These are phyloP conservation scores for Pseudochromis fuscus DNA, from an alignment of 2,797 vertebrate species.

Conservation along the genomic window DNA sequence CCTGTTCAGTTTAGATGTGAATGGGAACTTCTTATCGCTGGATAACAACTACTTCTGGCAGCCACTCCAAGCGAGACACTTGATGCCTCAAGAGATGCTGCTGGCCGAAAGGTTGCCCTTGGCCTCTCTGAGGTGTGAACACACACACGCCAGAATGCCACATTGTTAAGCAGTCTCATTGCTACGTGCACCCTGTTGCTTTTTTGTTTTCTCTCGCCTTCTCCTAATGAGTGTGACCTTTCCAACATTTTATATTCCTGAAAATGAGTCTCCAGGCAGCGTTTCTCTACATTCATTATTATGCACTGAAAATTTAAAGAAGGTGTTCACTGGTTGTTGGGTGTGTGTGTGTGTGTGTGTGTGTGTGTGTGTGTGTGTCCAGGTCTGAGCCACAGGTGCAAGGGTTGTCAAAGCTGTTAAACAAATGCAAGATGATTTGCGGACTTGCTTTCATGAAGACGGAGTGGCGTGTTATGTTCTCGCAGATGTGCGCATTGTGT, in stretches of 20 bases:
- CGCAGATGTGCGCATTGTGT: constrained; percentile 1
- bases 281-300: constrained; percentile 50
- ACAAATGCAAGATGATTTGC: constrained; percentile 39
- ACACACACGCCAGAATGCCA: constrained; percentile 37
- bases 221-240: constrained; percentile 66
- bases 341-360: constrained; percentile 11
- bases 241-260: constrained; percentile 31
- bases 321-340: not conserved
- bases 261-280: constrained; percentile 28
- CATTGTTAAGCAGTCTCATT: constrained; percentile 11
- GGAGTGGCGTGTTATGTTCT: constrained; percentile 22
- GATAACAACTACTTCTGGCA: constrained; percentile 16
- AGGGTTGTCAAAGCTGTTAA: constrained; percentile 44
- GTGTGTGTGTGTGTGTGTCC: not conserved
- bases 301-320: constrained; percentile 18
- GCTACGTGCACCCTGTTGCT: constrained; percentile 16
- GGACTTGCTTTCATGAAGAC: constrained; percentile 46
- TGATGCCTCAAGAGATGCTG: constrained; percentile 28
- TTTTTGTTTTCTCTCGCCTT: not conserved
- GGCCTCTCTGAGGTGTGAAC: constrained; percentile 16
- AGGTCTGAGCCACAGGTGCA: constrained; percentile 57
- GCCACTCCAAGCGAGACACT: constrained; percentile 5
- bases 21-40: constrained; percentile 14
- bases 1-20: constrained; percentile 1
- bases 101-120: constrained; percentile 17